phyloP scores from a whole-genome alignment of 2,113 vertebrate genomes.

The Pelodiscus sinensis region DNA sequence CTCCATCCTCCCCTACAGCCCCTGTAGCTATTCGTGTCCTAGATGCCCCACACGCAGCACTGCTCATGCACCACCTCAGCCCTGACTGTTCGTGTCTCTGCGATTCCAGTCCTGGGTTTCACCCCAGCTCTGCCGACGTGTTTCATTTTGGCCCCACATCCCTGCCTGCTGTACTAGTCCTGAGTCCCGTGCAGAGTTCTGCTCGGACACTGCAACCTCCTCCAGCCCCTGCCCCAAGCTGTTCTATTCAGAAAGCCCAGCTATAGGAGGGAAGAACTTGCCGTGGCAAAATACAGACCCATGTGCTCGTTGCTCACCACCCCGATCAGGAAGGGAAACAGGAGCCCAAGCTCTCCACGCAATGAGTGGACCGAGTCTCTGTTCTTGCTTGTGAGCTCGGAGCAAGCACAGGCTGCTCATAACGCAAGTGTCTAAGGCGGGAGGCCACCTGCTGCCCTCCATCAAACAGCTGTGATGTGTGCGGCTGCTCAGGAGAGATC shows the following conservation, averaged over 20 bases:
- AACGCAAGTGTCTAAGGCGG: background rate
- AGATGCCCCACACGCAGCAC: background rate
- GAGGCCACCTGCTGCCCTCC: background rate
- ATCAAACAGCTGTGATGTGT: background rate
- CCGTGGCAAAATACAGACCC: background rate
- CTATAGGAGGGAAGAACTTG: background rate
- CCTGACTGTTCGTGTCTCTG: background rate
- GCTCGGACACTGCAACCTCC: background rate
- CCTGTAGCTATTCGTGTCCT: background rate
- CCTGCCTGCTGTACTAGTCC: background rate
- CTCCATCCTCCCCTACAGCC: too few relatives aligned
- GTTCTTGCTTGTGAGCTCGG: background rate
- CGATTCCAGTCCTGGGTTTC: background rate
- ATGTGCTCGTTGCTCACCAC: background rate
- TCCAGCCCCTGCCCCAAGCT: background rate
- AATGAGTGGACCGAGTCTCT: background rate
- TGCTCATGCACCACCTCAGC: background rate
- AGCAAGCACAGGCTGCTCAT: background rate
- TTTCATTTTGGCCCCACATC: background rate
- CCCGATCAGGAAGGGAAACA: background rate
- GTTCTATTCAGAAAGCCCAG: background rate
- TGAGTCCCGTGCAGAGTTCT: background rate
- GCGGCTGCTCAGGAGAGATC: too few relatives aligned
- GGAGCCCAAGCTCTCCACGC: background rate
- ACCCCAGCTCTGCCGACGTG: background rate